Evolutionary conservation across 2,113 vertebrate species (phyloP), one percentile per base, ranked within the genome.

Genomic region (Lampris megalopsis): DNA sequence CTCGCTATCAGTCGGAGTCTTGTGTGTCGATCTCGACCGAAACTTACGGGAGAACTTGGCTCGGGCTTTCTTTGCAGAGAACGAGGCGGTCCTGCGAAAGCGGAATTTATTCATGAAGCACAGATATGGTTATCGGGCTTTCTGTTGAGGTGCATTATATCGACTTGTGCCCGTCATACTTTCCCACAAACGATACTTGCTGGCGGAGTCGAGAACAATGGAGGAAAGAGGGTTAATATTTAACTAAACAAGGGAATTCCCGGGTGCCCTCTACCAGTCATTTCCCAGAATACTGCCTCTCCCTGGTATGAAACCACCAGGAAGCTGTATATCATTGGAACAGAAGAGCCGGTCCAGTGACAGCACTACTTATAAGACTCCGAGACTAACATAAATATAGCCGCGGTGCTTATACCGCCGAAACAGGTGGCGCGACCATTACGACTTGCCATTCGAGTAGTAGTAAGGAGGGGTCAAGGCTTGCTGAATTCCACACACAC

Each of bases 361-460:
- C 75, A 82, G 77, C 48, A n/a, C 66, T 59, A 68, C 73, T 86
- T 80, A 59, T 68, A 62, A 35, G 50, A 43, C 49, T 77, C 56
- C 48, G 65, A 6, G 62, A 63, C 73, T 40, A 9, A 65, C 87
- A 90, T 89, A 90, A 88, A 92, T 87, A 91, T 87, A 91, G 89
- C 65, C 62, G 63, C 7, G 9, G 0, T 47, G 47, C 9, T 9
- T 76, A 65, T 62, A 35, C n/a, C 58, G 66, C 59, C 69, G 71
- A 81, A 91, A 91, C 90, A 91, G 91, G 91, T 89, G 90, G 83
- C 69, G 66, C 43, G 48, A 42, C 68, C 64, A 82, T 83, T 80
- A 88, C 45, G 77, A 72, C 82, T 76, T 75, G 75, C 75, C 71
- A 87, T 86, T 75, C 0, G 56, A 90, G 86, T 62, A 36, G 64